Percentiles rank a stretch among this genome's conserved stretches.
Conservation (phyloP, 92 coral and sea anemone species). For the Zoanthus solanderi region DNA sequence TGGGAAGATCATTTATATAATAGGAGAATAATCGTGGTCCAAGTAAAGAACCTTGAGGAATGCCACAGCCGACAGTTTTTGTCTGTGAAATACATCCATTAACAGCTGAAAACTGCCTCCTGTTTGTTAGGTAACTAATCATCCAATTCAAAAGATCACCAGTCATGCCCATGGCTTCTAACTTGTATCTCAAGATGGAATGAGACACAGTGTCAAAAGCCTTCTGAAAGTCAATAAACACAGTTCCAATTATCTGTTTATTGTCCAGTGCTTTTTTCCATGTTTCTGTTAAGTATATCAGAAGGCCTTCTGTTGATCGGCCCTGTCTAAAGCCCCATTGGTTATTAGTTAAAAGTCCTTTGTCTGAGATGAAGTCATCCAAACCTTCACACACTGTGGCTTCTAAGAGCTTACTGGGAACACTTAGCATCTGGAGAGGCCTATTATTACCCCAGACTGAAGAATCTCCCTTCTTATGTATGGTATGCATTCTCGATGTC, state of each 20-base stretch:
- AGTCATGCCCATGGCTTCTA: slow-evolving; percentile 42
- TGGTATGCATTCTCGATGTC: slow-evolving; percentile 9
- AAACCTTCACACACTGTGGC: slow-evolving; percentile 18
- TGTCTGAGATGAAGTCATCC: slow-evolving; percentile 27
- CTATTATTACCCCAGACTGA: slow-evolving; percentile 37
- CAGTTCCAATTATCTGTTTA: slow-evolving; percentile 35
- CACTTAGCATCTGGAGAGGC: slow-evolving; percentile 50
- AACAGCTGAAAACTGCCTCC: slow-evolving; percentile 43
- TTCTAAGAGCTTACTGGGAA: slow-evolving; percentile 56
- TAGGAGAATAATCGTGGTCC: slow-evolving; percentile 60
- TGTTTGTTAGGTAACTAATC: slow-evolving; percentile 36
- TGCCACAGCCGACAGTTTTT: slow-evolving; percentile 48
- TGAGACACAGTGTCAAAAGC: slow-evolving; percentile 40
- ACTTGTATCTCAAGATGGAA: slow-evolving; percentile 15
- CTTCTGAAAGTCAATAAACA: slow-evolving; percentile 43
- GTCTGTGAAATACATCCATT: slow-evolving; percentile 42
- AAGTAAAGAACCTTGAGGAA: slow-evolving; percentile 61
- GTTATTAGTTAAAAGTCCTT: slow-evolving; percentile 27
- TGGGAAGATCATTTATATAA: slow-evolving; percentile 19
- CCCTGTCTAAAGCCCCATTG: slow-evolving; percentile 63
- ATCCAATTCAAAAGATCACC: slow-evolving; percentile 40
- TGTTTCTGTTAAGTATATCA: slow-evolving; percentile 40
- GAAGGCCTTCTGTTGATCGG: slow-evolving; percentile 53
- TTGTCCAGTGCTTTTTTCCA: slow-evolving; percentile 66
- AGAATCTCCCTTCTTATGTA: slow-evolving; percentile 54